phyloP scores from a whole-genome alignment of 2,113 vertebrate species.

The Grus americana region DNA sequence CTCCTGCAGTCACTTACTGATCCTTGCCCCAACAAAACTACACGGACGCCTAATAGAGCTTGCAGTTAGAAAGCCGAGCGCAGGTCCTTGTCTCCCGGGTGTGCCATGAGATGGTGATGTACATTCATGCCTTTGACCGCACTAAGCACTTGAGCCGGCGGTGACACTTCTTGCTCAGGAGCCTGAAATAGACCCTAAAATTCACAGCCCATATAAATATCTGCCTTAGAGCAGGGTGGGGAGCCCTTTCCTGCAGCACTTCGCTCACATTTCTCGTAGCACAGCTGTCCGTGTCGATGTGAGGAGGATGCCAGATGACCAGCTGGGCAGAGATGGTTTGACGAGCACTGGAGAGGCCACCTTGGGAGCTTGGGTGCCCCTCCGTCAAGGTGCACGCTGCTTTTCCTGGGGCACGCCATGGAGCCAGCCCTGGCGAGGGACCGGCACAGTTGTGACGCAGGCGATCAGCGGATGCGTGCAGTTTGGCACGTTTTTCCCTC shows the following conservation, averaged over 20 bases:
- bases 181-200: background rate
- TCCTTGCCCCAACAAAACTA: background rate
- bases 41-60: rapidly evolving
- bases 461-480: rapidly evolving
- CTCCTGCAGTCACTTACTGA: background rate
- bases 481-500: background rate
- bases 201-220: background rate
- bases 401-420: rapidly evolving
- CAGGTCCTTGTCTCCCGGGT: background rate
- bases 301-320: background rate
- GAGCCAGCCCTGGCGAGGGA: background rate
- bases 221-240: background rate
- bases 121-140: background rate
- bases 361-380: background rate
- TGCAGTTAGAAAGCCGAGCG: background rate
- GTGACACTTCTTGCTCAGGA: background rate
- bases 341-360: background rate
- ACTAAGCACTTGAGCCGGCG: rapidly evolving
- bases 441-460: rapidly evolving
- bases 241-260: background rate
- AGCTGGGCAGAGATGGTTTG: background rate
- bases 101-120: background rate
- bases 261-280: rapidly evolving
- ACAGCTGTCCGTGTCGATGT: background rate
- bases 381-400: background rate